Percentiles rank a stretch among this genome's conserved stretches.
phyloP scores from a whole-genome alignment of 2,113 vertebrate genomes.

The Oryzias woworae region DNA sequence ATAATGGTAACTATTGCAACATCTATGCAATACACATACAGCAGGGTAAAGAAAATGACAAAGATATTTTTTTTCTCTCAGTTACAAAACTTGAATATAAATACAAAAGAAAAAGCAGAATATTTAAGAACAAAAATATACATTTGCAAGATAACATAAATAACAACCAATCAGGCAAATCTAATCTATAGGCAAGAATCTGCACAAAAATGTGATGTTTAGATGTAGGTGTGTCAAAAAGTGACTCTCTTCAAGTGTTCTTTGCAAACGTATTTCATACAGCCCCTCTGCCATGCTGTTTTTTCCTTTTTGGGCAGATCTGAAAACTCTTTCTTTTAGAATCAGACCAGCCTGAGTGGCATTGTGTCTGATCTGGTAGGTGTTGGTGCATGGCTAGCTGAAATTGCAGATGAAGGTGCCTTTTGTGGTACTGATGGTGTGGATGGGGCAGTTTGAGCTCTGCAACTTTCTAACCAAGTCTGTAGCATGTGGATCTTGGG shows the following conservation, averaged over 20 bases:
- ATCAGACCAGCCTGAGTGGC: not conserved
- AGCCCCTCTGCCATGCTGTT: not conserved
- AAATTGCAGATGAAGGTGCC: not conserved
- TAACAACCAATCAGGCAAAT: not conserved
- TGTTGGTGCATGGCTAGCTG: not conserved
- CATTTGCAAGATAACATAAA: not conserved
- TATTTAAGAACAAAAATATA: not conserved
- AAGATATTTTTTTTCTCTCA: too few relatives aligned
- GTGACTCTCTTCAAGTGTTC: not conserved
- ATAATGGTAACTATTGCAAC: too few relatives aligned
- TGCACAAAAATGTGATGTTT: not conserved
- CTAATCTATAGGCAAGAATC: not conserved
- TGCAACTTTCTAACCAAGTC: not conserved
- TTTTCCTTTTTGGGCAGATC: not conserved
- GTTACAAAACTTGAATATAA: too few relatives aligned
- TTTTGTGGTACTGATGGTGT: not conserved
- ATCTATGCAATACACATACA: not conserved
- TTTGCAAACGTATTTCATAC: not conserved
- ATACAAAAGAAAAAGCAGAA: not conserved
- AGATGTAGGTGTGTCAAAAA: not conserved
- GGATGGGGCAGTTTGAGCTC: not conserved
- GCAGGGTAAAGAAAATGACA: too few relatives aligned
- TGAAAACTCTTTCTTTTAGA: not conserved
- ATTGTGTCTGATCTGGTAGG: not conserved
- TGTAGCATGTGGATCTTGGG: not conserved